A percentile compares a stretch with the other conserved stretches of the same genome.
Conservation (phyloP, 2,888 invertebrate species). For the Frankliniella fusca region DNA sequence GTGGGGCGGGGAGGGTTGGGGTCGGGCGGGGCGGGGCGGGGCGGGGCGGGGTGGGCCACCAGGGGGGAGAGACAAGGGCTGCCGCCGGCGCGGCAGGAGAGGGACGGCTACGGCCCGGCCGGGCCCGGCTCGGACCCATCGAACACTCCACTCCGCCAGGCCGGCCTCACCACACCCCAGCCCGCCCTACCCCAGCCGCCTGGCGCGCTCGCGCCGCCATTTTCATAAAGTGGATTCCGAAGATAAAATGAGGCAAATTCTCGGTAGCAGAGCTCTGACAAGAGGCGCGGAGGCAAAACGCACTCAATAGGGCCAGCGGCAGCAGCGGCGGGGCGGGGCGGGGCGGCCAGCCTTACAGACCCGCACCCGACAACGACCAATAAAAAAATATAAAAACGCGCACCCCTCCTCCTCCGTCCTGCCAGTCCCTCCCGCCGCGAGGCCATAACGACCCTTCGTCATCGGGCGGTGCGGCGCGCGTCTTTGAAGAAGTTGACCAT, state of each 20-base stretch:
- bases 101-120: not conserved
- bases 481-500: no score
- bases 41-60: not conserved
- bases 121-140: not conserved
- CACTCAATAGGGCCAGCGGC: no score
- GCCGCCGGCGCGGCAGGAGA: not conserved
- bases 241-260: slow-evolving; percentile 26
- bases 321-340: no score
- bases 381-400: no score
- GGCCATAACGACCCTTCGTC: no score
- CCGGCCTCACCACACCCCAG: not conserved
- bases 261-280: not conserved
- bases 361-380: no score
- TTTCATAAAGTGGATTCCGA: slow-evolving; percentile 25
- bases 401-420: no score
- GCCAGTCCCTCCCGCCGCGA: no score
- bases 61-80: not conserved
- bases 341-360: no score
- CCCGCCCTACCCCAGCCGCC: not conserved
- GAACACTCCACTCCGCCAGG: not conserved
- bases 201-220: not conserved
- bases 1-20: not conserved
- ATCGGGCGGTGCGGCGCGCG: no score
- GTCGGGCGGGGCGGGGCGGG: not conserved
- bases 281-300: not conserved